Evolutionary conservation across 2,888 invertebrate species (phyloP).

Genomic region (Athrips mouffetella): DNA sequence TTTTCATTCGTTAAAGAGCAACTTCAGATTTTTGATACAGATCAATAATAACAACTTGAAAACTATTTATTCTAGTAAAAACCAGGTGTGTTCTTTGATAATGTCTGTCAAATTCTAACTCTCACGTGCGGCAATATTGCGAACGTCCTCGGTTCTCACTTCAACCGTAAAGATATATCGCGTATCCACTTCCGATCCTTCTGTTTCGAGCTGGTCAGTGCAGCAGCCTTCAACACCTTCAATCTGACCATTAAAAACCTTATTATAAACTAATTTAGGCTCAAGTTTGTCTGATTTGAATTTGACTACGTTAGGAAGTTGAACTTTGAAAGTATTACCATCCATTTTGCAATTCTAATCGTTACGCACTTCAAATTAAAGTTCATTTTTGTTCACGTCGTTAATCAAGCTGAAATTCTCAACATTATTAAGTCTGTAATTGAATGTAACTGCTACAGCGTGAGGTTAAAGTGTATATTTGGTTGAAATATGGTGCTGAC

Average conservation of each 20-base stretch:
- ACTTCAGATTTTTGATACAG: too few species aligned
- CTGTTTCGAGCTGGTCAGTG: slow-evolving; percentile 27
- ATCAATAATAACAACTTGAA: too few species aligned
- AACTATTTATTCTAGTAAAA: too few species aligned
- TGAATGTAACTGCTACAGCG: slow-evolving; percentile 19
- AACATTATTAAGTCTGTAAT: slow-evolving; percentile 10
- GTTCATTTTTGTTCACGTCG: slow-evolving; percentile 11
- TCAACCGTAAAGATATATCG: slow-evolving; percentile 28
- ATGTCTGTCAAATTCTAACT: slow-evolving; percentile 1
- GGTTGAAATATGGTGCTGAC: slow-evolving; percentile 18
- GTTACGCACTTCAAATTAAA: slow-evolving; percentile 1
- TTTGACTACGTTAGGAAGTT: slow-evolving; percentile 10
- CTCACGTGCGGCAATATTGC: slow-evolving; percentile 14
- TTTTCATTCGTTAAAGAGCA: too few species aligned
- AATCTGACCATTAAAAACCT: slow-evolving; percentile 5
- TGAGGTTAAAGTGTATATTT: slow-evolving; percentile 14
- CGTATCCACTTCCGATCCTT: slow-evolving; percentile 27
- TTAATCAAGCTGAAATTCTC: background rate
- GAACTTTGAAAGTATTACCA: slow-evolving; percentile 23
- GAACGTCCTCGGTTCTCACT: slow-evolving; percentile 21
- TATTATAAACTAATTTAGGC: slow-evolving; percentile 4
- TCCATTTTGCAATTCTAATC: slow-evolving; percentile 13
- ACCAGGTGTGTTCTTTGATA: too few species aligned
- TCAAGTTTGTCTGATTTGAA: slow-evolving; percentile 5
- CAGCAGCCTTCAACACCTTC: slow-evolving; percentile 26